A percentile compares a stretch with the other conserved stretches of the same genome.
These are phyloP conservation scores for Ceratina australensis DNA, from an alignment of 1,140 invertebrate genomes.

Conservation along the genomic window DNA sequence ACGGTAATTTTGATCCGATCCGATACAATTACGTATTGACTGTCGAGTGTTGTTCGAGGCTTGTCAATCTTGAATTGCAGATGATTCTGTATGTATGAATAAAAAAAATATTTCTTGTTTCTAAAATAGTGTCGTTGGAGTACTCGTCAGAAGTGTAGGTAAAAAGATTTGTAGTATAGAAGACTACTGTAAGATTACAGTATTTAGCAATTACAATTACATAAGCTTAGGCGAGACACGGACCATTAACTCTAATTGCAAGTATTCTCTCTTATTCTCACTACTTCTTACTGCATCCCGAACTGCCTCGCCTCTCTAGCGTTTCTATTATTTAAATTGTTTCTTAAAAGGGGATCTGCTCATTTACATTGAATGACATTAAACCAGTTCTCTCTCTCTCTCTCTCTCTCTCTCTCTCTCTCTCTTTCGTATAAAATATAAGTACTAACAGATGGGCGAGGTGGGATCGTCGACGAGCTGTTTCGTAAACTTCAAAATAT, in stretches of 20 bases:
- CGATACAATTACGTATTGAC: background rate
- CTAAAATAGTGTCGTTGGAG: too few species aligned
- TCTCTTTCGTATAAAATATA: background rate
- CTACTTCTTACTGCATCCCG: slow-evolving; percentile 18
- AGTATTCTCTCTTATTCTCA: slow-evolving; percentile 17
- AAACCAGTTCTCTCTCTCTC: too few species aligned
- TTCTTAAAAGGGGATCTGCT: background rate
- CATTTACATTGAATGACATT: background rate
- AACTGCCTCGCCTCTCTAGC: background rate
- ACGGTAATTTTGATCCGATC: background rate
- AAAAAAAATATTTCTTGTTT: too few species aligned
- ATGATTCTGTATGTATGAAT: too few species aligned
- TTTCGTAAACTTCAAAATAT: too few species aligned
- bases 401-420: background rate
- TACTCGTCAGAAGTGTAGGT: background rate
- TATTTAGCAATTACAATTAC: slow-evolving; percentile 34
- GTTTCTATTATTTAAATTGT: slow-evolving; percentile 12
- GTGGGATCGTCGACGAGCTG: too few species aligned
- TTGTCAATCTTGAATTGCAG: too few species aligned
- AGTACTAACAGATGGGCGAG: background rate
- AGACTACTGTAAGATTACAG: background rate
- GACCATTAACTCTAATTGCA: slow-evolving; percentile 32
- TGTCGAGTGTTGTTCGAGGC: background rate
- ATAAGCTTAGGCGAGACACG: slow-evolving; percentile 14
- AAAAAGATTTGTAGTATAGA: background rate